These are phyloP conservation scores for Eleginops maclovinus DNA, from an alignment of 2,113 vertebrate genomes.

Conservation along the genomic window DNA sequence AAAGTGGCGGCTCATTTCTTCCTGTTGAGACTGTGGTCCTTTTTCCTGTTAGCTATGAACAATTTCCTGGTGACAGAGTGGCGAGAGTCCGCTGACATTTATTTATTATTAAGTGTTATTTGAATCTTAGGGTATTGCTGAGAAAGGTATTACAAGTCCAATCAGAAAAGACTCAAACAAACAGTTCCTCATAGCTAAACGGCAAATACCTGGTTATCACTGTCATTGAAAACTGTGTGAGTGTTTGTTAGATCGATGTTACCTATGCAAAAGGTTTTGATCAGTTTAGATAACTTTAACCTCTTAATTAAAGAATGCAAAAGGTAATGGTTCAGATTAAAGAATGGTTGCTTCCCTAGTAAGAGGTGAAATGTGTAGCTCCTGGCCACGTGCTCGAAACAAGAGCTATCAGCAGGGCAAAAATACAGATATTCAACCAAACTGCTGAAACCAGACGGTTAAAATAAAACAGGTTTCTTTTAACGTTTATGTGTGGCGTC, in stretches of 20 bases:
- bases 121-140: background rate
- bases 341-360: background rate
- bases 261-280: background rate
- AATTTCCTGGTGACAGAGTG: conserved; percentile 52
- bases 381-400: no score
- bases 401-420: no score
- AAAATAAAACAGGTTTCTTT: no score
- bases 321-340: background rate
- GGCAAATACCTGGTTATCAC: background rate
- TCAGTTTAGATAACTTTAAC: background rate
- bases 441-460: no score
- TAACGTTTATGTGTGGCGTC: no score
- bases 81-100: background rate
- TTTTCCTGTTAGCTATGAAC: conserved; percentile 64
- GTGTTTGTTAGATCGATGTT: background rate
- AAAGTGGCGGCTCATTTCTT: conserved; percentile 47
- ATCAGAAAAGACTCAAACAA: background rate
- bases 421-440: no score
- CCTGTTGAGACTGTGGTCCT: conserved; percentile 57
- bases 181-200: background rate
- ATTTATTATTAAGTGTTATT: background rate
- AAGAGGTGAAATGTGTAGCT: background rate
- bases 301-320: no score
- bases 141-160: background rate
- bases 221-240: no score